Conservation (phyloP, 2,888 invertebrate genomes). For the Catocala fraxini region DNA sequence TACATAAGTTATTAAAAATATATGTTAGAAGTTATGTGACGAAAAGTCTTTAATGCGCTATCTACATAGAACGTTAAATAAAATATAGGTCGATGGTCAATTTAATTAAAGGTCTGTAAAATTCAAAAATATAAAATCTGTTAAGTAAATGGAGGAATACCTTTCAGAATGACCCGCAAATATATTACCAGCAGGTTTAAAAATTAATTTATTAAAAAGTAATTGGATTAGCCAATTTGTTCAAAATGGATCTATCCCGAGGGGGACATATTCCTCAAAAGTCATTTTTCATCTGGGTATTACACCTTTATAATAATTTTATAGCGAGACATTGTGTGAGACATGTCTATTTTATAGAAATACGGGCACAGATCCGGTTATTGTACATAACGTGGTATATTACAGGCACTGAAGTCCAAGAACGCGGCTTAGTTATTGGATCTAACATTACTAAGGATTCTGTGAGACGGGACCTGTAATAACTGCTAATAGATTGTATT, state of each 20-base stretch:
- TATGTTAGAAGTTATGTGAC: too few species aligned
- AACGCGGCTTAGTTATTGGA: slow-evolving; percentile 62
- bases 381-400: slow-evolving; percentile 4
- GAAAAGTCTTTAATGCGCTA: too few species aligned
- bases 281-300: slow-evolving; percentile 15
- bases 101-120: too few species aligned
- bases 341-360: neutral
- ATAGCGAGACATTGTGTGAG: too few species aligned
- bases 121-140: too few species aligned
- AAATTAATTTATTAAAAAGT: slow-evolving; percentile 10
- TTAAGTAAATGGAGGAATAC: slow-evolving; percentile 2
- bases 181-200: slow-evolving; percentile 4
- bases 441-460: slow-evolving; percentile 66
- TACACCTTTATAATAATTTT: slow-evolving; percentile 4
- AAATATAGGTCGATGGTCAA: too few species aligned
- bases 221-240: slow-evolving; percentile 16
- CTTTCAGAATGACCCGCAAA: slow-evolving; percentile 3
- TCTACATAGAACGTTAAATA: too few species aligned
- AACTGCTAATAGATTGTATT: slow-evolving; percentile 32
- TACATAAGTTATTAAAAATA: too few species aligned
- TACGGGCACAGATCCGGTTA: neutral
- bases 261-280: slow-evolving; percentile 15
- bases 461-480: slow-evolving; percentile 42
- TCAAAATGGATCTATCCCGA: slow-evolving; percentile 16
- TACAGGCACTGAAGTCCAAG: slow-evolving; percentile 30